Evolutionary conservation across 1,140 invertebrate genomes (phyloP), one percentile per base, ranked within the genome.

Genomic region (Euborellia annulipes): DNA sequence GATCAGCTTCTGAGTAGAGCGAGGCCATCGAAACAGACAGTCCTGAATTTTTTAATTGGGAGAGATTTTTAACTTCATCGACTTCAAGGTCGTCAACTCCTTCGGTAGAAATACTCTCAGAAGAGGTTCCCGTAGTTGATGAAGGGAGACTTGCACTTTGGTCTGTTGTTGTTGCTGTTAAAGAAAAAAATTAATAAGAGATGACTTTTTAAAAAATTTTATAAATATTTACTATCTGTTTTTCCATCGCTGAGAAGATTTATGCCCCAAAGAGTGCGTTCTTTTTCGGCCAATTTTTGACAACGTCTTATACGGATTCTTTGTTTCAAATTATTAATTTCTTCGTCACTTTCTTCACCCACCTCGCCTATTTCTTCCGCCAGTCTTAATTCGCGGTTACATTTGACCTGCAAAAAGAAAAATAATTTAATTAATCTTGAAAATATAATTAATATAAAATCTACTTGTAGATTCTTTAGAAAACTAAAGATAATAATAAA

Each of bases 291-390:
- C 41, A 72, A 61, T 38, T 67, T 70, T 42, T 75, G 66, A 16
- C 64, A 56, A 43, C 72, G 58, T 30, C 73, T 60, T 6, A 78
- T 60, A 27, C 77, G 59, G 46, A 82, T 79, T 48, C 72, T 59
- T 53, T 79, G 76, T 54, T 79, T 76, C 18, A 81, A 58, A 54
- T 70, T 58, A 42, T 73, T 70, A 43, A 79, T 79, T 55, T 80
- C 78, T 53, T 80, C 76, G 54, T 82, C 78, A 44, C 73, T 78
- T 44, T 79, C 76, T 23, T 75, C 72, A 1, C 58, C 60, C 3
- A 63, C 58, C 6, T 66, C n/a, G n/a, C n/a, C n/a, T n/a, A n/a
- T 61, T 50, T 73, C 71, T 43, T 71, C 67, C 6, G 52, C 50
- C 13, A 63, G 49, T 34, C 62, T 52, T 20, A 63, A 50, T 48